A percentile compares a stretch with the other conserved stretches of the same genome.
Evolutionary conservation across 2,888 invertebrate species (phyloP).

Genomic region (Meiosimyza platycephala): DNA sequence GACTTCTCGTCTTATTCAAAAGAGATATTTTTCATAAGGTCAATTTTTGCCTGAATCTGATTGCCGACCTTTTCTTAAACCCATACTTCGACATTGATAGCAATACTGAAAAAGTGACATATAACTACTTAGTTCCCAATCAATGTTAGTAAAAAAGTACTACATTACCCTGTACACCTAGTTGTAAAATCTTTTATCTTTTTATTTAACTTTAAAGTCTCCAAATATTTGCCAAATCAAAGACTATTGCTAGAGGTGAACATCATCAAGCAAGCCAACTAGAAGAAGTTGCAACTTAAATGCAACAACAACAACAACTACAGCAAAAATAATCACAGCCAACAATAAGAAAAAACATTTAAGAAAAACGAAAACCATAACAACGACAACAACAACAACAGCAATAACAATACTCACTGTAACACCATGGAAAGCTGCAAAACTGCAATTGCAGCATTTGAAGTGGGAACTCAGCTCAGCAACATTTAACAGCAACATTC

Average conservation of each 20-base stretch:
- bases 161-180: neutral
- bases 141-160: neutral
- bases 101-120: too few relatives aligned
- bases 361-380: neutral
- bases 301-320: constrained; percentile 2
- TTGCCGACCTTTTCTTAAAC: too few relatives aligned
- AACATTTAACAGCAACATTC: too few relatives aligned
- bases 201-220: constrained; percentile 6
- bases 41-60: too few relatives aligned
- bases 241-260: neutral
- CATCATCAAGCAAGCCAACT: constrained; percentile 8
- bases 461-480: too few relatives aligned
- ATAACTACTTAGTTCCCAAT: too few relatives aligned
- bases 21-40: too few relatives aligned
- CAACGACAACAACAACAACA: neutral
- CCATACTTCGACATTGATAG: too few relatives aligned
- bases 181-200: neutral
- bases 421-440: neutral
- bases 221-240: constrained; percentile 30
- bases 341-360: neutral
- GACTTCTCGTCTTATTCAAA: too few relatives aligned
- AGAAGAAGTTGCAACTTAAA: neutral
- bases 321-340: neutral
- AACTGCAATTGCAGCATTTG: constrained; percentile 17
- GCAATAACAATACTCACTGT: neutral